Conservation (phyloP, 2,113 vertebrate species). For the Tonatia bakeri region DNA sequence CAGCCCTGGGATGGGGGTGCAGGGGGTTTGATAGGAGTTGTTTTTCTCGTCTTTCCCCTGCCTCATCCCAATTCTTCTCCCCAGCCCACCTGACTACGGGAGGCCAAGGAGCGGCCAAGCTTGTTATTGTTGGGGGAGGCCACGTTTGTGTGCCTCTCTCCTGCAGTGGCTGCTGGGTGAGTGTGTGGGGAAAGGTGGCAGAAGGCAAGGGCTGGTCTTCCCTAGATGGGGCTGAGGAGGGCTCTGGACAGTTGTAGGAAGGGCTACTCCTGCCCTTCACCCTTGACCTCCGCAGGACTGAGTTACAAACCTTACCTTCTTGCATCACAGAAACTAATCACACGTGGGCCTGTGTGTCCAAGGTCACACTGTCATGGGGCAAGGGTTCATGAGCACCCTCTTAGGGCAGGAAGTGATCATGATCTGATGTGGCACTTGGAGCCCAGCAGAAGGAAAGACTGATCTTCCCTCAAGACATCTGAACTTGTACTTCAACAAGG, state of each 20-base stretch:
- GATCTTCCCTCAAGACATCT: too few species aligned
- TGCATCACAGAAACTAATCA: not conserved
- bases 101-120: not conserved
- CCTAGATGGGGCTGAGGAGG: fast-evolving
- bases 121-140: too few species aligned
- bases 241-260: fast-evolving
- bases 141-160: fast-evolving
- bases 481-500: not conserved
- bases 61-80: not conserved
- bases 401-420: fast-evolving
- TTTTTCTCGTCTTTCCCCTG: not conserved
- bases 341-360: fast-evolving
- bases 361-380: not conserved
- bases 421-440: too few species aligned
- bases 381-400: not conserved
- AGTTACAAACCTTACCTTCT: not conserved
- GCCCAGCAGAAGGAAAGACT: not conserved
- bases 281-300: not conserved
- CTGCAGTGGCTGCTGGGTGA: not conserved
- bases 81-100: fast-evolving
- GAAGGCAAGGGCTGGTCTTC: fast-evolving
- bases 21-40: fast-evolving
- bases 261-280: not conserved
- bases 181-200: fast-evolving
- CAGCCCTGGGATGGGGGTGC: fast-evolving